Evolutionary conservation across 2,113 vertebrate genomes (phyloP).

Genomic region (Odocoileus virginianus): DNA sequence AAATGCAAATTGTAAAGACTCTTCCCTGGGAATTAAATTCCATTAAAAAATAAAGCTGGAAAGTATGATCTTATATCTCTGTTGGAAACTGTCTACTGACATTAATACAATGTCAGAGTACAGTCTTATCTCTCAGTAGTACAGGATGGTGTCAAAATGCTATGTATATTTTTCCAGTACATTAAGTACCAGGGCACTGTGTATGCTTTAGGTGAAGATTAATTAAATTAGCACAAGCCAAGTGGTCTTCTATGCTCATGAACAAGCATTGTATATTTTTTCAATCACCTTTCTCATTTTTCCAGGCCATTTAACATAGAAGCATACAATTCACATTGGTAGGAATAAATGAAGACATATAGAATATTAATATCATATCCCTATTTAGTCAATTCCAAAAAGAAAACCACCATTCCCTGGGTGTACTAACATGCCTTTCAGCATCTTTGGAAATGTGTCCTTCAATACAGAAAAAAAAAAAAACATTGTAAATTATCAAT

Average conservation of each 20-base stretch:
- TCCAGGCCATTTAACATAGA: slow-evolving; percentile 42
- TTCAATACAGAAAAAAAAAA: background rate
- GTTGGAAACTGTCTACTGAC: slow-evolving; percentile 57
- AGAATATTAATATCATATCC: slow-evolving; percentile 2
- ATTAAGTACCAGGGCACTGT: slow-evolving; percentile 44
- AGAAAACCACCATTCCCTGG: background rate
- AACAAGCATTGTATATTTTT: slow-evolving; percentile 47
- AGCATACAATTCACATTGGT: slow-evolving; percentile 20
- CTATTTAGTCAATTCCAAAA: background rate
- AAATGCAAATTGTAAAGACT: slow-evolving; percentile 68
- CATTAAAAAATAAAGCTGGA: slow-evolving; percentile 55
- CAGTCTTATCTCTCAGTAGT: slow-evolving; percentile 38
- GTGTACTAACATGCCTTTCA: background rate
- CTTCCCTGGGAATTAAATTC: slow-evolving; percentile 64
- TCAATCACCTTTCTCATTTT: slow-evolving; percentile 48
- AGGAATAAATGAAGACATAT: slow-evolving; percentile 45
- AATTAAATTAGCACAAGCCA: slow-evolving; percentile 67
- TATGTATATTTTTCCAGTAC: slow-evolving; percentile 41
- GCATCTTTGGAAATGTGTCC: background rate
- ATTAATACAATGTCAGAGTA: slow-evolving; percentile 42
- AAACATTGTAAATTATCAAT: background rate
- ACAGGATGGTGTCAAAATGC: slow-evolving; percentile 36
- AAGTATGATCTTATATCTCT: slow-evolving; percentile 45
- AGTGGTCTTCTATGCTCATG: slow-evolving; percentile 15
- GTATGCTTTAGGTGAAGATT: slow-evolving; percentile 39